These are phyloP conservation scores for Hycleus cichorii DNA, from an alignment of 1,140 invertebrate genomes.

Conservation along the genomic window DNA sequence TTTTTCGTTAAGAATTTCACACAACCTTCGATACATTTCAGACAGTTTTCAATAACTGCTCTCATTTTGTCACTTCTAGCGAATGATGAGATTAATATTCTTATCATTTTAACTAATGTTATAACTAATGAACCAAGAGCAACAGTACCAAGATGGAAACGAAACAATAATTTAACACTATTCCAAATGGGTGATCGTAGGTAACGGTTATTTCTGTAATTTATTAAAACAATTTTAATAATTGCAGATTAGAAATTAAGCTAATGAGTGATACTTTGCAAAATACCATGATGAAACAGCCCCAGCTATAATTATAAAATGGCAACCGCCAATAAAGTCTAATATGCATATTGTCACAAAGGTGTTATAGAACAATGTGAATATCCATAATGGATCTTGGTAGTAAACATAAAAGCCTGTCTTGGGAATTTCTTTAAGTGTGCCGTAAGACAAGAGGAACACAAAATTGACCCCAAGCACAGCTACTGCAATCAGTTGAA, in stretches of 20 bases:
- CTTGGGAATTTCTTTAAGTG: not conserved
- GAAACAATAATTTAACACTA: slow-evolving; percentile 44
- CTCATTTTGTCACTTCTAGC: not conserved
- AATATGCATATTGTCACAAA: slow-evolving; percentile 35
- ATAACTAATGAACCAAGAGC: slow-evolving; percentile 57
- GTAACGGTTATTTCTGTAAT: not conserved
- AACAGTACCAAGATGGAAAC: slow-evolving; percentile 62
- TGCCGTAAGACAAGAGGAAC: not conserved
- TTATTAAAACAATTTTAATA: too few species aligned
- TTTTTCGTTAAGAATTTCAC: slow-evolving; percentile 62
- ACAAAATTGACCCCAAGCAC: not conserved
- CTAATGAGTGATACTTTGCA: slow-evolving; percentile 46
- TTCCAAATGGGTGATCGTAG: not conserved
- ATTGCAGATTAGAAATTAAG: slow-evolving; percentile 18
- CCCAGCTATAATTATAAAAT: slow-evolving; percentile 62
- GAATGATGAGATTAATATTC: slow-evolving; percentile 60
- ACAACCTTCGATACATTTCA: slow-evolving; percentile 58
- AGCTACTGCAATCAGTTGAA: not conserved
- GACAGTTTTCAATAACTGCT: not conserved
- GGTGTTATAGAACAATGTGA: not conserved
- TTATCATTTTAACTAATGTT: not conserved
- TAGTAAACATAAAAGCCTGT: not conserved
- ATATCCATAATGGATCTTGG: slow-evolving; percentile 3
- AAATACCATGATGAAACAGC: slow-evolving; percentile 67
- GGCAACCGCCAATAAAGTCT: slow-evolving; percentile 64